These are phyloP conservation scores for Oncorhynchus masou DNA, from an alignment of 2,113 vertebrate genomes.

Conservation along the genomic window DNA sequence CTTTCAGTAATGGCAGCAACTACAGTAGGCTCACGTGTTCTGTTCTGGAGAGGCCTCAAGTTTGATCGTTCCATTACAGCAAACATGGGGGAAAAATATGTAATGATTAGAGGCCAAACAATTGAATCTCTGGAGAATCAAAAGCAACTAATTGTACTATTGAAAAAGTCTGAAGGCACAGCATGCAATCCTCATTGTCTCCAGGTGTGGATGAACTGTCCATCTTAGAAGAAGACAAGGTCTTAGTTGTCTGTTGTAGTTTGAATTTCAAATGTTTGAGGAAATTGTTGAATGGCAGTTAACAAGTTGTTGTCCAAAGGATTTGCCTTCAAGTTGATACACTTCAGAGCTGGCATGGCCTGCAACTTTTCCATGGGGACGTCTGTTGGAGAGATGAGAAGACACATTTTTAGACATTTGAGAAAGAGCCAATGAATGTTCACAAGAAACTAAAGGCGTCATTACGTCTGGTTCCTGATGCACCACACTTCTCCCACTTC, in stretches of 20 bases:
- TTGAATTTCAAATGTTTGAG: constrained; percentile 78
- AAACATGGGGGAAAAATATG: not conserved
- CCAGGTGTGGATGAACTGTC: not conserved
- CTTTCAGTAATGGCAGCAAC: not conserved
- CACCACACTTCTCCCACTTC: no score
- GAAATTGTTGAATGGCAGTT: constrained; percentile 68
- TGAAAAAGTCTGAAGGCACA: constrained; percentile 43
- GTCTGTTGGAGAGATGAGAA: constrained; percentile 67
- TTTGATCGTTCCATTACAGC: not conserved
- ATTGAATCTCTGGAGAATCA: not conserved
- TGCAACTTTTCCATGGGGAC: constrained; percentile 81
- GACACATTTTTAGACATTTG: no score
- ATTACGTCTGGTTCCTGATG: no score
- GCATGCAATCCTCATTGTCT: constrained; percentile 31
- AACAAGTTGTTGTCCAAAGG: constrained; percentile 75
- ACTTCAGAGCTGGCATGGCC: constrained; percentile 77
- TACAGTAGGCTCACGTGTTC: not conserved
- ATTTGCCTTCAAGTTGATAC: constrained; percentile 81
- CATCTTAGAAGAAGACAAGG: not conserved
- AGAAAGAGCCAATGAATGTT: no score
- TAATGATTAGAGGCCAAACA: not conserved
- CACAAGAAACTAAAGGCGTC: no score
- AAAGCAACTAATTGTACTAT: not conserved
- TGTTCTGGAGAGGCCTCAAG: not conserved
- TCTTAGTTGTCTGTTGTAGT: constrained; percentile 59